Evolutionary conservation across 1,140 invertebrate genomes (phyloP), one percentile per base, ranked within the genome.

Genomic region (Caenorhabditis briggsae): DNA sequence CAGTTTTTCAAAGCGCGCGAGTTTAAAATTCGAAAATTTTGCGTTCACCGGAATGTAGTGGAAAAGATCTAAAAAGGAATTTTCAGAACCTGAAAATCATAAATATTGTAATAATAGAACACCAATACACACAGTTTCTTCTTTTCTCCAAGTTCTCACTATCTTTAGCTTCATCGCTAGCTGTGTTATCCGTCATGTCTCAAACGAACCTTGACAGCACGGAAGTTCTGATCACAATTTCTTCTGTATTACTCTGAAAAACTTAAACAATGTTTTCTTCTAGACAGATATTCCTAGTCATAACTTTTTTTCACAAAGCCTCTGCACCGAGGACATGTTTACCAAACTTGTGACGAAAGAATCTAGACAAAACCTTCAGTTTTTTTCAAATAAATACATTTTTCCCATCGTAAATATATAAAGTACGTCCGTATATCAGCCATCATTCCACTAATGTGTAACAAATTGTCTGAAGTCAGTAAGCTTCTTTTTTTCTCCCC

Each of bases 161-260:
- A 46, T 25, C 64, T 70, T 5, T 18, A 46, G 41, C 64, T 43
- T 43, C 64, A 43, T 70, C 64, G 2, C 14, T 23, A 0, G 33
- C 41, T 9, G 41, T 65, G 33, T 46, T 33, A 70, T 70, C 64
- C 64, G 46, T 70, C 64, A 70, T 70, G 3, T 70, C 64, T 46
- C 64, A 33, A 70, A 70, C 64, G 33, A 33, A 70, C 43, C 18
- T 70, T 20, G 6, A 9, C 18, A 8, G n/a, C 64, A 70, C 33
- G 33, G 64, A 70, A 70, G 33, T 33, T 33, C 33, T 33, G 33
- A 33, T 33, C 33, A 33, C 33, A 33, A 33, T 3, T 1, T 33
- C 33, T 33, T 33, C 33, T 33, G 1, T 33, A 33, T 33, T 33
- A 33, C 33, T 33, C 33, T 33, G 33, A 33, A 33, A 33, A 33